A percentile compares a stretch with the other conserved stretches of the same genome.
phyloP scores from a whole-genome alignment of 1,140 invertebrate genomes.

The Procambarus clarkii region DNA sequence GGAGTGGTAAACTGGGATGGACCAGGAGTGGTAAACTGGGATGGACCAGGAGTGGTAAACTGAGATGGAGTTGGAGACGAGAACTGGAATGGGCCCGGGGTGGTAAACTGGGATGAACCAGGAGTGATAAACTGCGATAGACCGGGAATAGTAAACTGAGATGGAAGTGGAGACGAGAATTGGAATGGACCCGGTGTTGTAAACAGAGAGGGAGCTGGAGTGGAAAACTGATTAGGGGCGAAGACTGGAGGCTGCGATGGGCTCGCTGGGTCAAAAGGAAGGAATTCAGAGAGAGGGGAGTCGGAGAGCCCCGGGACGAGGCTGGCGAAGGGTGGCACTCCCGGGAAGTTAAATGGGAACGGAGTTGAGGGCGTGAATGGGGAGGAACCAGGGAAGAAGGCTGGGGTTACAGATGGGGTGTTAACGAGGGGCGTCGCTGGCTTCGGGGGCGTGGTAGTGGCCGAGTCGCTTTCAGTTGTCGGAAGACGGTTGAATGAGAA shows the following conservation, averaged over 20 bases:
- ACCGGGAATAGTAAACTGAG: not conserved
- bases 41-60: not conserved
- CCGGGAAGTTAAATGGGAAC: no score
- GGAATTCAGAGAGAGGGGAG: not conserved
- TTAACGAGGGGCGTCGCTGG: not conserved
- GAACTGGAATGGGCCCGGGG: not conserved
- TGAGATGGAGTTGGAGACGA: not conserved
- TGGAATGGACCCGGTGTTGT: not conserved
- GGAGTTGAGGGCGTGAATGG: not conserved
- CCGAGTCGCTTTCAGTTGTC: not conserved
- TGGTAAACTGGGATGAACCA: not conserved
- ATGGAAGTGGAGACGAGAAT: not conserved
- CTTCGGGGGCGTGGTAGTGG: not conserved
- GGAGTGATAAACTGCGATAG: not conserved
- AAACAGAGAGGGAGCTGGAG: not conserved
- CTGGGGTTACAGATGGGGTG: not conserved
- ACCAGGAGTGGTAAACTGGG: not conserved
- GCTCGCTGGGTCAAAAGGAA: not conserved
- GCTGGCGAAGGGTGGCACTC: not conserved
- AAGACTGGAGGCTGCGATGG: not conserved
- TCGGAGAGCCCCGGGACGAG: not conserved
- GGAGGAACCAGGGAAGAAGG: not conserved
- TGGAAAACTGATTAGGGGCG: not conserved
- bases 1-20: not conserved
- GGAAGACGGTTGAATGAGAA: not conserved